Conservation (phyloP, 2,113 vertebrate species). For the Anolis carolinensis region DNA sequence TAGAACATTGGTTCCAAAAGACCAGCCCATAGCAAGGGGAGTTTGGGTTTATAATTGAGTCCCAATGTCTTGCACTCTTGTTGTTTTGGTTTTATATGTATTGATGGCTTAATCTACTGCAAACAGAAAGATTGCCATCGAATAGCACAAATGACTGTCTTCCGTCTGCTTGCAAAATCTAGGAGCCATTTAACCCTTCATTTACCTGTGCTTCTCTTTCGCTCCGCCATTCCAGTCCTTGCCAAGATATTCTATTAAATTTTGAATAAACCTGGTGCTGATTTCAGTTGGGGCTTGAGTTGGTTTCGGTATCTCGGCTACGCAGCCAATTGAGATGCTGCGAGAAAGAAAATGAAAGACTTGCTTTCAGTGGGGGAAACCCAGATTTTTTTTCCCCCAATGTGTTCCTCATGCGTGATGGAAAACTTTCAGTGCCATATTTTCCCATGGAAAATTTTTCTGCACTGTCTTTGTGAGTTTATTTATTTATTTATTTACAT, state of each 20-base stretch:
- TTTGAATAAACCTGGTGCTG: not conserved
- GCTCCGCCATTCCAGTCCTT: not conserved
- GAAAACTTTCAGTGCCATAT: no score
- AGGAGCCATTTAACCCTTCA: not conserved
- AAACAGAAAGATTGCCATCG: not conserved
- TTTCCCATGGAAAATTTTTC: no score
- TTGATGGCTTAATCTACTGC: not conserved
- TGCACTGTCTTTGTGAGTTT: no score
- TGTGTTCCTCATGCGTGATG: no score
- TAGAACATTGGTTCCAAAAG: no score
- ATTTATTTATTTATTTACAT: no score
- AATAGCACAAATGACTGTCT: not conserved
- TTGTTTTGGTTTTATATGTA: not conserved
- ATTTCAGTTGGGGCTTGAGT: not conserved
- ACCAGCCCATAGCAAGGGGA: not conserved
- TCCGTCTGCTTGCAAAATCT: not conserved
- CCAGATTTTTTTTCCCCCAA: not conserved
- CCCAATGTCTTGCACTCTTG: not conserved
- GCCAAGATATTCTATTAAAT: not conserved
- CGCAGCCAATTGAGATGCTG: no score
- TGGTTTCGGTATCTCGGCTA: not conserved
- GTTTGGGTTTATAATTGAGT: not conserved
- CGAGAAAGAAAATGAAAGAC: not conserved
- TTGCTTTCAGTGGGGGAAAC: not conserved
- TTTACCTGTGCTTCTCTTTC: not conserved